Conservation (phyloP, 2,888 invertebrate genomes). For the Hypomecis punctinalis region DNA sequence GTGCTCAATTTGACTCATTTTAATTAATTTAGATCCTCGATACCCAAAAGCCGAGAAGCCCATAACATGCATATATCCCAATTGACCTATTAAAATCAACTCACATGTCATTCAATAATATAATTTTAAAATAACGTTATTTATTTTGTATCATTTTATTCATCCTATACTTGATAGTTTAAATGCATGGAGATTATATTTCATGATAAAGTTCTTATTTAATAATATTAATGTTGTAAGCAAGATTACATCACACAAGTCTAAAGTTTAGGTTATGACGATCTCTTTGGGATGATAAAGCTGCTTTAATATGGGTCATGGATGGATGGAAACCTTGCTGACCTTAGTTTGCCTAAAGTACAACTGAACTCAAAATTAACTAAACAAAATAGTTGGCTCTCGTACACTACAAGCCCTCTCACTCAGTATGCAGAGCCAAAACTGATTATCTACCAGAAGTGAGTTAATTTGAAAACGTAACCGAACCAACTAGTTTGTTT, state of each 20-base stretch:
- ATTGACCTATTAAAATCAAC: no score
- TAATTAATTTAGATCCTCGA: no score
- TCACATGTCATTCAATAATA: no score
- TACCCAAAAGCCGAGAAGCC: no score
- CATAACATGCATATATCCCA: no score
- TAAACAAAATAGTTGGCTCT: slow-evolving; percentile 25
- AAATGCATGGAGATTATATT: no score
- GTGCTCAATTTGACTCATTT: no score
- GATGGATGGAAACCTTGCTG: slow-evolving; percentile 39
- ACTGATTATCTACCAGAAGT: slow-evolving; percentile 18
- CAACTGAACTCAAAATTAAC: slow-evolving; percentile 43
- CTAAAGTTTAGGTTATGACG: slow-evolving; percentile 47
- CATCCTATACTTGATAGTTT: no score
- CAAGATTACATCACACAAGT: slow-evolving; percentile 15
- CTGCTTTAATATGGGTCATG: slow-evolving; percentile 52
- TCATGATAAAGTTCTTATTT: no score
- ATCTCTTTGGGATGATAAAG: slow-evolving; percentile 47
- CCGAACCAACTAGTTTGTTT: slow-evolving; percentile 24
- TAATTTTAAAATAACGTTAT: no score
- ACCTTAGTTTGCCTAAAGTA: slow-evolving; percentile 43
- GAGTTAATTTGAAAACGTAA: slow-evolving; percentile 23
- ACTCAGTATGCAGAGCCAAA: slow-evolving; percentile 6
- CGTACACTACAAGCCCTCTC: background rate
- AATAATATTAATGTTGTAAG: background rate
- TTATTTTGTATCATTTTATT: no score